Percentiles rank a stretch among this genome's conserved stretches.
Evolutionary conservation across 2,888 invertebrate genomes (phyloP).

Genomic region (Drosophila trichaetosa): DNA sequence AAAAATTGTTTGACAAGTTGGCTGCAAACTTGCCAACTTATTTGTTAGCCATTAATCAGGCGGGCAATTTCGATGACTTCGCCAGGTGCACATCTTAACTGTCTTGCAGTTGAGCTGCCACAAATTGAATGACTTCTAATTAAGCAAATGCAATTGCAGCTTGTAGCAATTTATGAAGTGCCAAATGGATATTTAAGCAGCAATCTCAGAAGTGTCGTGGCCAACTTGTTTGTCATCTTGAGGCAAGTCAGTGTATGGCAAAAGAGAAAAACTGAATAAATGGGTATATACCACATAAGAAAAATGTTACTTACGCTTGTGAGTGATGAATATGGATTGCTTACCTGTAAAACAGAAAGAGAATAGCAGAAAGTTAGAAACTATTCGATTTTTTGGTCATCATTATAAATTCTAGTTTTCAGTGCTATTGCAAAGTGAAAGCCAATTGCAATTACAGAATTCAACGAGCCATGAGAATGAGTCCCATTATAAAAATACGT

Average conservation of each 20-base stretch:
- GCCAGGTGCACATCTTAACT: conserved; percentile 31
- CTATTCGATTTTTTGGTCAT: not conserved
- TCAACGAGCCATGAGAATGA: conserved; percentile 43
- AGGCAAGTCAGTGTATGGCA: conserved; percentile 26
- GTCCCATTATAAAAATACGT: conserved; percentile 12
- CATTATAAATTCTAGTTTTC: conserved; percentile 1
- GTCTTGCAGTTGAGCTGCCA: conserved; percentile 63
- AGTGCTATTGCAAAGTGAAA: conserved; percentile 34
- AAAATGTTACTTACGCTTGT: conserved; percentile 46
- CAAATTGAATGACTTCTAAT: conserved; percentile 68
- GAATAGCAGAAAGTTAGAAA: conserved; percentile 11
- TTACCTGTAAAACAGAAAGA: conserved; percentile 47
- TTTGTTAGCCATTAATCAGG: conserved; percentile 75
- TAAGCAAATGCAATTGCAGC: conserved; percentile 62
- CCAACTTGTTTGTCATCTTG: conserved; percentile 42
- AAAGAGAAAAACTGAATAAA: not conserved
- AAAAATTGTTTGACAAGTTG: conserved; percentile 54
- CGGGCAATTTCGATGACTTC: conserved; percentile 32
- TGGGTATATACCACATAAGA: not conserved
- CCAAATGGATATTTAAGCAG: conserved; percentile 67
- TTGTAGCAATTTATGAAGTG: conserved; percentile 66
- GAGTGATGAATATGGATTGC: conserved; percentile 39
- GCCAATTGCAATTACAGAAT: conserved; percentile 38
- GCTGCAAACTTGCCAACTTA: conserved; percentile 67
- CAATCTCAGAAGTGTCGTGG: conserved; percentile 34